Evolutionary conservation across 2,888 invertebrate genomes (phyloP).

Genomic region (Rhagophthalmus giganteus): DNA sequence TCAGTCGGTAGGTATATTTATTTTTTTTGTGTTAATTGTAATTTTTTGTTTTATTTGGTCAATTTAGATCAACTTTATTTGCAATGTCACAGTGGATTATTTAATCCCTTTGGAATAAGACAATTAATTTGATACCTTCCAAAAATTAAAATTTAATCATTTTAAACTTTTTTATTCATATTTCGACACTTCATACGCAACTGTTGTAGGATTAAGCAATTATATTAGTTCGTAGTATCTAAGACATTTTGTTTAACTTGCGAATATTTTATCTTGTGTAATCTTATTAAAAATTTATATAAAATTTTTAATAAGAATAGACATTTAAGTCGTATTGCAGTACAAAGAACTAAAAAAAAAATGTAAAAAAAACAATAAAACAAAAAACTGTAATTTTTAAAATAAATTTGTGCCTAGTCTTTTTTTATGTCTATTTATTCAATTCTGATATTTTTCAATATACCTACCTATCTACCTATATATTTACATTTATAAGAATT

Average conservation of each 20-base stretch:
- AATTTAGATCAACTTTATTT: conserved; percentile 35
- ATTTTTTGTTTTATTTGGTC: conserved; percentile 37
- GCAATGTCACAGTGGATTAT: conserved; percentile 10
- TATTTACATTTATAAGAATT: too few species aligned
- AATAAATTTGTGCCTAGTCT: conserved; percentile 49
- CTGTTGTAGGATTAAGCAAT: conserved; percentile 49
- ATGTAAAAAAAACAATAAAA: conserved; percentile 45
- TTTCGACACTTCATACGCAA: conserved; percentile 37
- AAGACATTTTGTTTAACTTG: conserved; percentile 44
- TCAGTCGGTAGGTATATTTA: too few species aligned
- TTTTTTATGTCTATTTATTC: conserved; percentile 49
- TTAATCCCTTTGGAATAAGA: conserved; percentile 2
- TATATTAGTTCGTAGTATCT: conserved; percentile 51
- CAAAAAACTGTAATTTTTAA: conserved; percentile 45
- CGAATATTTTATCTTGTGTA: conserved; percentile 47
- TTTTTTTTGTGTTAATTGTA: conserved; percentile 37
- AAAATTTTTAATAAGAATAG: too few species aligned
- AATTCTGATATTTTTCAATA: conserved; percentile 33
- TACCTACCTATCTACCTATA: too few species aligned
- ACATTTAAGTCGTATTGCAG: conserved; percentile 52
- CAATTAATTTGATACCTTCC: background rate
- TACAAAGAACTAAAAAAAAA: conserved; percentile 49
- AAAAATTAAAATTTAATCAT: background rate
- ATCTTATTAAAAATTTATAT: conserved; percentile 47
- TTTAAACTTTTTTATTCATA: conserved; percentile 23